These are phyloP conservation scores for Cirrhinus mrigala DNA, from an alignment of 2,797 vertebrate species.

Conservation along the genomic window DNA sequence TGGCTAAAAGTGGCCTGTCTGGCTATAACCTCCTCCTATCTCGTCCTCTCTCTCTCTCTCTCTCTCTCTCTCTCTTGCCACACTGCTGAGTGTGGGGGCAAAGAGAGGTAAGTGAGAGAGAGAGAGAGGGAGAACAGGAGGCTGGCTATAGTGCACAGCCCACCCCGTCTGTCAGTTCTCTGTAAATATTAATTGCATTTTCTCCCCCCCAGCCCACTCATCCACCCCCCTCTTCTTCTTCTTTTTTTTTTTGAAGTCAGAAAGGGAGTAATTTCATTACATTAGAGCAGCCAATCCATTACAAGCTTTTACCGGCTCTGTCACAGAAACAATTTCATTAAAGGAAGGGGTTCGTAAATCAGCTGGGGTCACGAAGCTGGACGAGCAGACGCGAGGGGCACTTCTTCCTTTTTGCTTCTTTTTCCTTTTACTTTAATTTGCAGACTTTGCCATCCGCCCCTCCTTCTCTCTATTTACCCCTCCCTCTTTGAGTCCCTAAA, in stretches of 20 bases:
- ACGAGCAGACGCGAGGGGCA: slow-evolving; percentile 82
- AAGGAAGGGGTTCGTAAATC: slow-evolving; percentile 99
- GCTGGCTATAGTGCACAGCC: slow-evolving; percentile 78
- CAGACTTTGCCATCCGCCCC: slow-evolving; percentile 71
- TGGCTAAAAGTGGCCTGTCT: slow-evolving; percentile 77
- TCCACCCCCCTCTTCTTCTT: slow-evolving; percentile 6
- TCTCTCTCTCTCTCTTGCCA: slow-evolving; percentile 32
- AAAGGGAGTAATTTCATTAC: slow-evolving; percentile 99
- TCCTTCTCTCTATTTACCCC: slow-evolving; percentile 17
- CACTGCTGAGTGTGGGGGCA: slow-evolving; percentile 42
- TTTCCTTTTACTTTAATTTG: slow-evolving; percentile 86
- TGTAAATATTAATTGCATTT: slow-evolving; percentile 99
- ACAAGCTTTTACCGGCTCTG: slow-evolving; percentile 99
- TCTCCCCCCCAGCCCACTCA: slow-evolving; percentile 62
- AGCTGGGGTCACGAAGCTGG: slow-evolving; percentile 90
- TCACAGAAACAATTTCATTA: slow-evolving; percentile 99
- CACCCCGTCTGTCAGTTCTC: slow-evolving; percentile 92
- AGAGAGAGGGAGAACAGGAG: slow-evolving; percentile 68
- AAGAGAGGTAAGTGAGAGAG: slow-evolving; percentile 67
- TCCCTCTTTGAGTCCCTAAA: slow-evolving; percentile 58
- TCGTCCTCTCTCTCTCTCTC: slow-evolving; percentile 30
- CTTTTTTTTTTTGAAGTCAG: slow-evolving; percentile 84
- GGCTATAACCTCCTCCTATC: slow-evolving; percentile 73
- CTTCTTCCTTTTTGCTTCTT: slow-evolving; percentile 67
- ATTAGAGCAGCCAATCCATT: slow-evolving; percentile 99